Base-by-base conservation (phyloP, 2,797 vertebrate genomes). In the Fratercula arctica region DNA sequence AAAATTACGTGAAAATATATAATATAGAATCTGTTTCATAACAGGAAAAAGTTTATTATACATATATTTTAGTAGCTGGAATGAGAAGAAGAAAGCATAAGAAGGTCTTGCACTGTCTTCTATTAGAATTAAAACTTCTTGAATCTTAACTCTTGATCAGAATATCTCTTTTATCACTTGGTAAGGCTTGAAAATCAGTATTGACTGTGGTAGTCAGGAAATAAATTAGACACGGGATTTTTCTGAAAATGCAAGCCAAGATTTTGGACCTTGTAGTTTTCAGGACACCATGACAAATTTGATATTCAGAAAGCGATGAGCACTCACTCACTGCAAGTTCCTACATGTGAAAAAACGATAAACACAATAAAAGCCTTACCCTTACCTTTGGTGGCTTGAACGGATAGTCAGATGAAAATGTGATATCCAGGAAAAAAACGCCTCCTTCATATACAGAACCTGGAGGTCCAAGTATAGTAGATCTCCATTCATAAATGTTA, bases 321-420 rank as follows among this genome's bases (percentile, higher is more conserved):
- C 35, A 78, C 23, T 77, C 53, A 80, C 61, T 61, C 5, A 17
- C 46, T 82, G n/a, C 68, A 90, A 51, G 11, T 63, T 41, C 50
- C 37, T 54, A 53, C 2, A 21, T 9, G 6, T 48, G 60, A 89
- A 89, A 76, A 93, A 93, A 78, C 3, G 4, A 50, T 57, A 76
- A 93, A 39, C 57, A 76, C 45, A 74, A 23, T 67, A 64, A 93
- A 95, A 89, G 61, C 19, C 87, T 90, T 88, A 91, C 67, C 92
- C 98, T 98, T 98, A 98, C 98, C 98, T 98, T 98, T 98, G 98
- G 98, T 98, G 98, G 98, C 94, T 98, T 98, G 97, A 98, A 98
- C 91, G 98, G 98, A 97, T 98, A 98, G 97, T 98, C 98, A 72
- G 98, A 98, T 94, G 98, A 98, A 98, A 98, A 98, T 46, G 98